Evolutionary conservation across 2,797 vertebrate species (phyloP), one percentile per base, ranked within the genome.

Genomic region (Tauraco hartlaubi): DNA sequence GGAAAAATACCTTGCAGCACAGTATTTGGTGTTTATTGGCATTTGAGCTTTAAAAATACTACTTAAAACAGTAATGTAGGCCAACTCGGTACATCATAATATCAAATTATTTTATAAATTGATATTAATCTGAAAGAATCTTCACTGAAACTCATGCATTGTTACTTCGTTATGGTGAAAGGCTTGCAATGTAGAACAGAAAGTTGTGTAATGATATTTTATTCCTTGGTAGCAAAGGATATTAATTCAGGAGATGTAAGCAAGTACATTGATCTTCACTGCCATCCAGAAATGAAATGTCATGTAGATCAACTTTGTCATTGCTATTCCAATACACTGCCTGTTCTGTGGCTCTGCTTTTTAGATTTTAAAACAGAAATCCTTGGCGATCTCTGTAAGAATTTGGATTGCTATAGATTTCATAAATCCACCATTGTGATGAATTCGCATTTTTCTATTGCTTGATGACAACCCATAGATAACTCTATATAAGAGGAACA

Each of bases 181-280:
- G 69, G 58, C 66, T 92, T 88, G 71, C 69, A 93, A 54, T 37
- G 64, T 61, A 90, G 85, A 94, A 69, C 76, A 90, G 81, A 54
- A 84, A 85, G n/a, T 74, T 90, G 31, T 76, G 55, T 37, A 77
- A 77, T n/a, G 51, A 29, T 80, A 74, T 92, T 96, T 89, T 82
- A 55, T 88, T 97, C 43, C 74, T 88, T 62, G 79, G 69, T 75
- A 89, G 80, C 74, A 84, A 67, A 64, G 31, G 59, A 93, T 94
- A 96, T 96, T 97, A 95, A 97, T 97, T 96, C 96, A 92, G 66
- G 18, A 91, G 76, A 17, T 93, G 31, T 62, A 95, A 86, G 80
- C 82, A 96, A 97, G 66, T 76, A 78, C 90, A 97, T 93, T 97
- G 97, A 97, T 97, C 92, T 98, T 97, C 91, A 56, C 81, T 96